phyloP scores from a whole-genome alignment of 2,113 vertebrate genomes.

The Bambusicola thoracicus region DNA sequence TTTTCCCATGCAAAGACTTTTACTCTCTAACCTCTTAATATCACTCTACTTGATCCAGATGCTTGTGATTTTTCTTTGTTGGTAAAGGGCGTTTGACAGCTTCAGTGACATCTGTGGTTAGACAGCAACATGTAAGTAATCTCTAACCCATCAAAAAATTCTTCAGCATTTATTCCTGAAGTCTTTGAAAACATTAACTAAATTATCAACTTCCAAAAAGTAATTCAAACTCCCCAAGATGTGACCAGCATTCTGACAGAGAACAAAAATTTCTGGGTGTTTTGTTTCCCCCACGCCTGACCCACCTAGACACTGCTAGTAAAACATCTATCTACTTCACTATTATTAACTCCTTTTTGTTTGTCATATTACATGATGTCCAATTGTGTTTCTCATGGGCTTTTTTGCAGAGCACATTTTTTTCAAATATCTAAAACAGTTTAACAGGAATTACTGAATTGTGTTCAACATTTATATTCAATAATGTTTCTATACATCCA shows the following conservation, averaged over 20 bases:
- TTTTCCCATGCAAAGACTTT: not conserved
- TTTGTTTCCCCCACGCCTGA: not conserved
- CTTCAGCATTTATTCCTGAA: not conserved
- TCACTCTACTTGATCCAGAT: not conserved
- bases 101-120: not conserved
- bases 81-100: not conserved
- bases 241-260: not conserved
- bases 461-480: not conserved
- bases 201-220: not conserved
- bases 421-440: not conserved
- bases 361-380: not conserved
- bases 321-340: not conserved
- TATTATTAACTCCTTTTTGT: not conserved
- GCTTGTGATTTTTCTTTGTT: not conserved
- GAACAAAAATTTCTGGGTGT: not conserved
- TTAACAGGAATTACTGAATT: not conserved
- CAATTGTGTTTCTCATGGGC: not conserved
- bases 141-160: not conserved
- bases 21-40: not conserved
- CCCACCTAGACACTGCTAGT: not conserved
- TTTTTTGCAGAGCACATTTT: not conserved
- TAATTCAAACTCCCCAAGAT: not conserved
- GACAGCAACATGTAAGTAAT: not conserved
- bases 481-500: not conserved
- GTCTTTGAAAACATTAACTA: not conserved